A percentile compares a stretch with the other conserved stretches of the same genome.
Evolutionary conservation across 2,797 vertebrate genomes (phyloP).

Genomic region (Xiphorhynchus erythropygius): DNA sequence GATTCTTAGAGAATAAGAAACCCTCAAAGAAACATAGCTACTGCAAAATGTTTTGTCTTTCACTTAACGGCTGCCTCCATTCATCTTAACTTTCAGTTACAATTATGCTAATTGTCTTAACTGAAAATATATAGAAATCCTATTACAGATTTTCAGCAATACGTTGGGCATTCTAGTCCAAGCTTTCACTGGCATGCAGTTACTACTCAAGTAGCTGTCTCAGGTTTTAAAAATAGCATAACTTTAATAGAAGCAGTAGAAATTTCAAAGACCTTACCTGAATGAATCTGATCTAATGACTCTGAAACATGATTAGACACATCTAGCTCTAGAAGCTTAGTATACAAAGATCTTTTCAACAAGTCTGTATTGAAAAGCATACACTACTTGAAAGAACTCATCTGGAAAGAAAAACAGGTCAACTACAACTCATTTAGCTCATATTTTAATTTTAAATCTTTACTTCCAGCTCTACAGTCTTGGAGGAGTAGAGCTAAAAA

Average conservation of each 20-base stretch:
- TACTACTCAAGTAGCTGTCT: background rate
- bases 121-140: background rate
- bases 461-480: background rate
- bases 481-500: background rate
- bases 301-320: background rate
- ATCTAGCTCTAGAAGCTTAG: background rate
- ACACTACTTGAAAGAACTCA: background rate
- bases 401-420: background rate
- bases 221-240: background rate
- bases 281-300: background rate
- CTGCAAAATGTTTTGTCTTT: background rate
- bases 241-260: background rate
- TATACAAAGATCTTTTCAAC: background rate
- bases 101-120: background rate
- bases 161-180: background rate
- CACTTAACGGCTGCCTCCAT: background rate
- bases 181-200: background rate
- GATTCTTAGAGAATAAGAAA: background rate
- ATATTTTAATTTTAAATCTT: background rate
- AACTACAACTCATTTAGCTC: background rate
- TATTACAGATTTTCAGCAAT: background rate
- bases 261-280: background rate
- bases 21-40: background rate
- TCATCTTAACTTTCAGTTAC: background rate
- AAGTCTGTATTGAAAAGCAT: background rate